Conservation (phyloP, 2,888 invertebrate species). For the Acanthosepion lycidas region DNA sequence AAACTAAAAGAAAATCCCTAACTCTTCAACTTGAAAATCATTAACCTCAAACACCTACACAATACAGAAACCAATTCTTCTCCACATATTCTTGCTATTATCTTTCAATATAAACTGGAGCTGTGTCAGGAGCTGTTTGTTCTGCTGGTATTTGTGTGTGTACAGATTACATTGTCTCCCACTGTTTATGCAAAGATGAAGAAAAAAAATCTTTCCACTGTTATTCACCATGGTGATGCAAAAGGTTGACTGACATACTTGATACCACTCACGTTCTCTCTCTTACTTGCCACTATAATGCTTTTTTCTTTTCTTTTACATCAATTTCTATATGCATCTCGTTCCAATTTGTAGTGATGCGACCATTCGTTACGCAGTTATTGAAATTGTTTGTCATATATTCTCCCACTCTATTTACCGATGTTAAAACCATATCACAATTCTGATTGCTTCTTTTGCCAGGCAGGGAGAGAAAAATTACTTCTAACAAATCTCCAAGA, state of each 20-base stretch:
- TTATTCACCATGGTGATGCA: conserved; percentile 8
- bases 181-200: background rate
- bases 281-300: background rate
- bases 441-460: too few species aligned
- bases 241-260: background rate
- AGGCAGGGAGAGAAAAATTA: too few species aligned
- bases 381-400: background rate
- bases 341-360: background rate
- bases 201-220: background rate
- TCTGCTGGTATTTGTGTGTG: background rate
- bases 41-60: background rate
- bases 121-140: background rate
- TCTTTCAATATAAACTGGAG: background rate
- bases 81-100: background rate
- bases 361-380: background rate
- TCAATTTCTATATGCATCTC: background rate
- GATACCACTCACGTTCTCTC: background rate
- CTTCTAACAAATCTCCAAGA: too few species aligned
- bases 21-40: background rate
- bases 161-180: conserved; percentile 33
- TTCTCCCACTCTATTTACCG: background rate
- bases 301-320: background rate
- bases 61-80: background rate
- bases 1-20: background rate
- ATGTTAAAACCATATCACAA: background rate